phyloP scores from a whole-genome alignment of 2,113 vertebrate species.

The Elachura formosa region DNA sequence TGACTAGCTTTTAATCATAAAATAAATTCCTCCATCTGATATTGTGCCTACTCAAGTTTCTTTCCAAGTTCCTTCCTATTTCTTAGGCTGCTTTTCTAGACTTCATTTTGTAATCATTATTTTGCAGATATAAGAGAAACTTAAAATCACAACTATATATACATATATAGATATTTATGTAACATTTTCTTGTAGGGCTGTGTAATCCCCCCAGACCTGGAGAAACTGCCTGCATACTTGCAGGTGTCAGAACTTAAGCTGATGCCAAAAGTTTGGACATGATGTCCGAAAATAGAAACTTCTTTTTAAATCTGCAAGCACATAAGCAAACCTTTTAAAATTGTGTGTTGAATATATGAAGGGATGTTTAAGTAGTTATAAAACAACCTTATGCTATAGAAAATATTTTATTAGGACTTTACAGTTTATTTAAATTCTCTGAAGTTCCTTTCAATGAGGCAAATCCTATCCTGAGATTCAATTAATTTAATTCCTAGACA shows the following conservation, averaged over 20 bases:
- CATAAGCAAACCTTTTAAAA: neutral
- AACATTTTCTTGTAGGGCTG: neutral
- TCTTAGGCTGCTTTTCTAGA: neutral
- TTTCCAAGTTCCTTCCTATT: neutral
- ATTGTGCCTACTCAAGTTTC: neutral
- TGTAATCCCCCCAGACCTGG: neutral
- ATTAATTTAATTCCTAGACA: slow-evolving; percentile 29
- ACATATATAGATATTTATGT: neutral
- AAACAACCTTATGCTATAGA: neutral
- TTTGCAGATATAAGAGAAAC: neutral
- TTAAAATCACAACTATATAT: neutral
- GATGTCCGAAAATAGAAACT: neutral
- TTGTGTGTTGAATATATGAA: neutral
- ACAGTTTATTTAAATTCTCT: slow-evolving; percentile 27
- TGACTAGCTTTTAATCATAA: neutral
- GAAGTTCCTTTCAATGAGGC: neutral
- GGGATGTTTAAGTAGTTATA: slow-evolving; percentile 16
- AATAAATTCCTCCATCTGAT: neutral
- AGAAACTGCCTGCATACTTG: neutral
- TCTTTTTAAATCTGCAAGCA: neutral
- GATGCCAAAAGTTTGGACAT: neutral
- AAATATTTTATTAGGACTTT: slow-evolving; percentile 30
- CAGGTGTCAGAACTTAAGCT: neutral
- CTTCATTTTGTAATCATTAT: neutral
- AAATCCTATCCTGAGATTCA: slow-evolving; percentile 1